These are phyloP conservation scores for Scaptodrosophila lebanonensis DNA, from an alignment of 1,140 invertebrate genomes.

Conservation along the genomic window DNA sequence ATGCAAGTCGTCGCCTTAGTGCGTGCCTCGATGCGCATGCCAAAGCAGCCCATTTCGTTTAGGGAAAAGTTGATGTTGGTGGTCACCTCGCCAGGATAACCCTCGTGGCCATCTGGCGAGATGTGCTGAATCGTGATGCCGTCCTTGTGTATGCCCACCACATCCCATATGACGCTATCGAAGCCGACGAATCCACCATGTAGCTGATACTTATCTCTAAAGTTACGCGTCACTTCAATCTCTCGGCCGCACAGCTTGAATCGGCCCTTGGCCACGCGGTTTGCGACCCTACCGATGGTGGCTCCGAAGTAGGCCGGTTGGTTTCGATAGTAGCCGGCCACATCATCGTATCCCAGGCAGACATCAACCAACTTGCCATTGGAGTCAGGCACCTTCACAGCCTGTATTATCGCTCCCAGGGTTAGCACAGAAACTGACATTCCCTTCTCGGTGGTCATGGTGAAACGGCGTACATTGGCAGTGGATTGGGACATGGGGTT, in stretches of 20 bases:
- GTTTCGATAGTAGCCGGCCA: constrained; percentile 79
- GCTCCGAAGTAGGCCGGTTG: constrained; percentile 89
- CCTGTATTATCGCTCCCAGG: constrained; percentile 87
- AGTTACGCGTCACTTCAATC: constrained; percentile 85
- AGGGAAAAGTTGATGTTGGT: constrained; percentile 85
- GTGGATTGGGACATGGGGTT: constrained; percentile 72
- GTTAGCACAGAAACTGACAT: constrained; percentile 81
- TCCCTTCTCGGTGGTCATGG: constrained; percentile 80
- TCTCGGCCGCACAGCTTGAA: constrained; percentile 83
- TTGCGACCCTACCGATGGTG: constrained; percentile 91
- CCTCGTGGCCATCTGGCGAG: constrained; percentile 90
- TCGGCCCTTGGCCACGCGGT: constrained; percentile 85
- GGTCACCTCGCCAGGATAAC: constrained; percentile 88
- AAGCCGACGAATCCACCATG: constrained; percentile 93
- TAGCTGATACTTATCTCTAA: constrained; percentile 82
- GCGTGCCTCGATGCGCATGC: constrained; percentile 85
- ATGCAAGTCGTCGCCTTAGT: constrained; percentile 88
- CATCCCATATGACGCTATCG: constrained; percentile 86
- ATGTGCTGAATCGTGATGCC: constrained; percentile 81
- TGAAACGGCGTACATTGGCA: constrained; percentile 79
- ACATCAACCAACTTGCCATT: constrained; percentile 84
- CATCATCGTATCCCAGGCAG: constrained; percentile 86
- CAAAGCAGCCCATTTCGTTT: constrained; percentile 83
- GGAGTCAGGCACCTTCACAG: constrained; percentile 85
- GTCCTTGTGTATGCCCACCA: constrained; percentile 69